phyloP scores from a whole-genome alignment of 2,797 vertebrate species.

The Crocodylus rhombifer region DNA sequence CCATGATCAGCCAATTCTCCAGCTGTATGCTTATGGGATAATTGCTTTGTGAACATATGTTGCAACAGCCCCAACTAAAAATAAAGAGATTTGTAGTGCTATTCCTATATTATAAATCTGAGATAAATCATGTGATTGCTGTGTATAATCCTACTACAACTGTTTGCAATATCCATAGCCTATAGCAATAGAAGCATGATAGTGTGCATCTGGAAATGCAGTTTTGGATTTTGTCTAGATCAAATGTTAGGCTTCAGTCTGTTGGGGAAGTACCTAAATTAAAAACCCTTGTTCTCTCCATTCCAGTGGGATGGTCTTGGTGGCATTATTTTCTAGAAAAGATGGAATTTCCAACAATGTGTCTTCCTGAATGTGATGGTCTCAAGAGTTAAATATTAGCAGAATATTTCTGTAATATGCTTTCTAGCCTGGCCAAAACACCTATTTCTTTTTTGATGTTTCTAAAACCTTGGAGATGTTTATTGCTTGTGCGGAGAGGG shows the following conservation, averaged over 20 bases:
- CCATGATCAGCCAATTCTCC: background rate
- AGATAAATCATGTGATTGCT: background rate
- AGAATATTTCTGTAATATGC: background rate
- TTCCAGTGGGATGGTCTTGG: background rate
- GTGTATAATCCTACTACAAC: background rate
- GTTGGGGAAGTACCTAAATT: constrained; percentile 6
- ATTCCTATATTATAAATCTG: background rate
- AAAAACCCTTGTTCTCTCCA: background rate
- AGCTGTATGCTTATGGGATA: background rate
- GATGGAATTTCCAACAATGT: background rate
- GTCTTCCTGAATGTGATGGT: constrained; percentile 17
- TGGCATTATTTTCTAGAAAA: background rate
- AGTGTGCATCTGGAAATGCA: background rate
- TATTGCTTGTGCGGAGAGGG: background rate
- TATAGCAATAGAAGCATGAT: background rate
- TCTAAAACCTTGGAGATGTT: constrained; percentile 11
- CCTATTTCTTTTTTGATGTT: background rate
- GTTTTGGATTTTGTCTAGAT: constrained; percentile 30
- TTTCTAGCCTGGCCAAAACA: background rate
- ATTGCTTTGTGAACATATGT: background rate
- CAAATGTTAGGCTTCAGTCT: background rate
- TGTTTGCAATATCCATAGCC: background rate
- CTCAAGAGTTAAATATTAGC: background rate
- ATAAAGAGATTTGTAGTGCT: background rate
- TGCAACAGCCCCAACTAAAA: background rate